phyloP scores from a whole-genome alignment of 30 jellyfish, hydroid and myxozoan species.

The Haliclystus octoradiatus region DNA sequence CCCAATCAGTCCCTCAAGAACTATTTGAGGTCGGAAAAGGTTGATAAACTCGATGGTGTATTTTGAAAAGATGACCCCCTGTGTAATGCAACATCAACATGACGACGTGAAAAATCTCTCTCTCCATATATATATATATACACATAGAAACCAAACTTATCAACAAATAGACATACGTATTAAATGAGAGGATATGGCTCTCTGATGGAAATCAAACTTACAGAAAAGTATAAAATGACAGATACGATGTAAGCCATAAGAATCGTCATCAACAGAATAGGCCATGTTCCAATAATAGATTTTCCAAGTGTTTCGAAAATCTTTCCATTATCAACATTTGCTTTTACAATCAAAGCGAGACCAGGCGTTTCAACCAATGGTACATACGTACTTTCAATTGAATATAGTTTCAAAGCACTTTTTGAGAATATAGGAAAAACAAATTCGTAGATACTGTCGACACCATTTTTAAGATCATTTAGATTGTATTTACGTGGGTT shows the following conservation, averaged over 20 bases:
- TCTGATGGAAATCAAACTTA: no score
- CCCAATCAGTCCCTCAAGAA: no score
- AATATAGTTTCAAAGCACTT: no score
- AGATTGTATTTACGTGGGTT: neutral
- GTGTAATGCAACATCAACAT: no score
- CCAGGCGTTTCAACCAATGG: constrained; percentile 1
- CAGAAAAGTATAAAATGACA: neutral
- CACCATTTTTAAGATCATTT: neutral
- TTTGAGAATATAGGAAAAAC: neutral
- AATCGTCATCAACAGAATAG: neutral
- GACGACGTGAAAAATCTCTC: no score
- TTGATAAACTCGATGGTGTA: no score
- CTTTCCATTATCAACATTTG: neutral
- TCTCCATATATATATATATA: no score
- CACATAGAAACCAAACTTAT: no score
- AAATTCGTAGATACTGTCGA: neutral
- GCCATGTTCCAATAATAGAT: neutral
- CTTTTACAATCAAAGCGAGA: neutral
- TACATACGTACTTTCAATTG: neutral
- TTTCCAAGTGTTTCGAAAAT: neutral
- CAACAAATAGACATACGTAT: no score
- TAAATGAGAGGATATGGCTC: no score
- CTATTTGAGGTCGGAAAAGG: no score
- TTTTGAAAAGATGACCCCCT: no score
- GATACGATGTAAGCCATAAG: neutral